Conservation (phyloP, 2,113 vertebrate species). For the Carassius gibelio region DNA sequence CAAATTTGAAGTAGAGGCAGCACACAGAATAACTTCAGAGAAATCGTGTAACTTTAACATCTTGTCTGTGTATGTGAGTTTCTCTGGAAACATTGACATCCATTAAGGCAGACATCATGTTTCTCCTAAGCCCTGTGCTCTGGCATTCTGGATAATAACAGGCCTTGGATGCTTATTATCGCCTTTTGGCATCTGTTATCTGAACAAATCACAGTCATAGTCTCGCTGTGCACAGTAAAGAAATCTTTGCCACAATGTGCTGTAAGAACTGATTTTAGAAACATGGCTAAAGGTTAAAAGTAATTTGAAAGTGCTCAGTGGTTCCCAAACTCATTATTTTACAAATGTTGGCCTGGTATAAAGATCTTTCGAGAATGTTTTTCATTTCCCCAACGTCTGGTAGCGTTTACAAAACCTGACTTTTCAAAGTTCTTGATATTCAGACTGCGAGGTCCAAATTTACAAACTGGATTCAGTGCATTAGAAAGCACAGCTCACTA, state of each 20-base stretch:
- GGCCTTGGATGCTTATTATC: constrained; percentile 55
- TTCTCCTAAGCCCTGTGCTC: constrained; percentile 31
- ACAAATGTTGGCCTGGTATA: not conserved
- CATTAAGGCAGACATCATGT: constrained; percentile 39
- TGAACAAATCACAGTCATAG: constrained; percentile 31
- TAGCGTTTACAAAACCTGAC: not conserved
- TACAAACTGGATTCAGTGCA: not conserved
- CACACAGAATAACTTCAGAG: not conserved
- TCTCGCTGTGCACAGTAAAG: constrained; percentile 4
- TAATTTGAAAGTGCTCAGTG: constrained; percentile 3
- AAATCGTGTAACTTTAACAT: not conserved
- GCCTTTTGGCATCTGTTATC: constrained; percentile 51
- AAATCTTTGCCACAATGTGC: not conserved
- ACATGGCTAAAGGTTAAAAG: constrained; percentile 39
- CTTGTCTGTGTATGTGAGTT: constrained; percentile 3
- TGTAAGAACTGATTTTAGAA: not conserved
- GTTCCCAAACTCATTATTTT: constrained; percentile 24
- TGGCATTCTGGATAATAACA: constrained; percentile 53
- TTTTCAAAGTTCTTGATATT: not conserved
- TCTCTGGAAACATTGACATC: constrained; percentile 18
- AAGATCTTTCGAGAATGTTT: constrained; percentile 33
- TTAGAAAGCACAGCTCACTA: not conserved
- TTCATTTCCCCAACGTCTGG: not conserved
- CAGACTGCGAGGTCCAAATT: not conserved
- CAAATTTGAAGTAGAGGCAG: not conserved